Evolutionary conservation across 2,113 vertebrate genomes (phyloP), one percentile per base, ranked within the genome.

Genomic region (Carettochelys insculpta): DNA sequence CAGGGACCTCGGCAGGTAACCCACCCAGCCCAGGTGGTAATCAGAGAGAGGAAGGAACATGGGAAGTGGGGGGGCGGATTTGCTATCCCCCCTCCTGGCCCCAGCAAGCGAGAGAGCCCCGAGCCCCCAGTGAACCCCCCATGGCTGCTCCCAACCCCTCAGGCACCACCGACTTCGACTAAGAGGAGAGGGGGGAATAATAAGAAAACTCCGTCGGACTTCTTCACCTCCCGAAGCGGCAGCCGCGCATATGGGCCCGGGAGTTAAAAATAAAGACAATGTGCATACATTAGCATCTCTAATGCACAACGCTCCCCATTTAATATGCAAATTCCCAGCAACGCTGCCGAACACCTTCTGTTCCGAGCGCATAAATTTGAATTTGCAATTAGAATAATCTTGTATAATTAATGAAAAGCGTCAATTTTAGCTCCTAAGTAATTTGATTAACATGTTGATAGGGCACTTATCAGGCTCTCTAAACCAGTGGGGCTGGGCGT

Each of bases 401-500:
- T 98, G 98, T 98, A 98, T 99, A 99, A 99, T 99, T 99, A 99
- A 99, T 99, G 98, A 99, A 99, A 99, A 98, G 98, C 98, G 97
- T 99, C 98, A 98, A 98, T 98, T 99, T 98, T 98, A 98, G 98
- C 98, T 98, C 98, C 98, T 97, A 97, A 98, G 98, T 99, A 99
- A 99, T 99, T 99, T 99, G 98, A 99, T 99, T 98, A 99, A 99
- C 98, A 98, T 98, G 98, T 98, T 98, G 98, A 99, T 98, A 98
- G 98, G 98, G 98, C 97, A 98, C 98, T 99, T 98, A 98, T 97
- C 96, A 96, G 97, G 96, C 94, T 97, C 97, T 97, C 97, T 96
- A 98, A 97, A 97, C 94, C 97, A 95, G 95, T 94, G 75, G 97
- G 97, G 96, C 95, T 94, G 97, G 97, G 97, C 97, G 95, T n/a